phyloP scores from a whole-genome alignment of 2,888 invertebrate genomes.

The Scaptomyza tumidula region DNA sequence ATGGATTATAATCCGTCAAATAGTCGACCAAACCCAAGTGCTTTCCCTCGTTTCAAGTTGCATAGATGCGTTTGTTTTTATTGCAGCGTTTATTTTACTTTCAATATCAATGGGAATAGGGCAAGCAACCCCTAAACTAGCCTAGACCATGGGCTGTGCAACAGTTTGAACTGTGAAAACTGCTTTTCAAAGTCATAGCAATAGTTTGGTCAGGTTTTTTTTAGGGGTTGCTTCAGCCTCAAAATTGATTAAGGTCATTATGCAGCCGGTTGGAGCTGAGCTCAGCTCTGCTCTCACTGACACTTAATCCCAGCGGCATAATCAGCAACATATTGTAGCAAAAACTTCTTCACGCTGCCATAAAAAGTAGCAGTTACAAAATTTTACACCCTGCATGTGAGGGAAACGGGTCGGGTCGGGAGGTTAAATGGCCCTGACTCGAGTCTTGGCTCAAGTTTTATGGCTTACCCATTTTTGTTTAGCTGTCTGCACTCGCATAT shows the following conservation, averaged over 20 bases:
- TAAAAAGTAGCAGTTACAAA: constrained; percentile 64
- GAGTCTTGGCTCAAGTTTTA: constrained; percentile 54
- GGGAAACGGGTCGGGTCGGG: constrained; percentile 15
- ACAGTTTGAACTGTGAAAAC: constrained; percentile 64
- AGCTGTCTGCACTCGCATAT: constrained; percentile 67
- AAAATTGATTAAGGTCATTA: constrained; percentile 79
- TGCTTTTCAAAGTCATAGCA: constrained; percentile 38
- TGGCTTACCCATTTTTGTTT: constrained; percentile 74
- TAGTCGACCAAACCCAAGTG: constrained; percentile 25
- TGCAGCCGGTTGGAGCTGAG: constrained; percentile 68
- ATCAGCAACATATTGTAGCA: constrained; percentile 81
- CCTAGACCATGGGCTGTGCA: constrained; percentile 53
- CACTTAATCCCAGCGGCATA: constrained; percentile 80
- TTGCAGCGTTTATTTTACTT: constrained; percentile 65
- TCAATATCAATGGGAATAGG: constrained; percentile 44
- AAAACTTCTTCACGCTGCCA: constrained; percentile 70
- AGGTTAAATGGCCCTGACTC: constrained; percentile 62
- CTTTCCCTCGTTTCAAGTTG: constrained; percentile 62
- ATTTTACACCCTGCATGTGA: constrained; percentile 63
- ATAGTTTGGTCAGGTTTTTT: constrained; percentile 12
- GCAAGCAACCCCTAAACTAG: not conserved
- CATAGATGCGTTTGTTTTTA: constrained; percentile 62
- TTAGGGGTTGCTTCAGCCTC: constrained; percentile 49
- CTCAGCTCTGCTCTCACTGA: constrained; percentile 50
- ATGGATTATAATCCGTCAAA: not conserved